Conservation (phyloP, 2,888 invertebrate species). For the Diachrysia chrysitis region DNA sequence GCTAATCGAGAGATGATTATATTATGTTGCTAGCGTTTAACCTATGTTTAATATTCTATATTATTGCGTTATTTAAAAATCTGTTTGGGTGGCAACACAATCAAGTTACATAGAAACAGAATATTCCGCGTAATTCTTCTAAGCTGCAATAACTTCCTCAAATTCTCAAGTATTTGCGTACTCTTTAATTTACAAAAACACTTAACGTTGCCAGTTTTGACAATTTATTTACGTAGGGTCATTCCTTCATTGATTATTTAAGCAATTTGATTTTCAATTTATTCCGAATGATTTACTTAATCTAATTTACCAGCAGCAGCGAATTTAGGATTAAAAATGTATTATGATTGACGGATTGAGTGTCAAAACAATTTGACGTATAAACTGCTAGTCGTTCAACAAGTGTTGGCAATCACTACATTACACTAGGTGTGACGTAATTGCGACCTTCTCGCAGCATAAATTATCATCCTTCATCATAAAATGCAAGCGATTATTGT, state of each 20-base stretch:
- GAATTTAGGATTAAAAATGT: not conserved
- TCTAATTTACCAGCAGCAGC: no score
- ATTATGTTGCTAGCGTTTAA: not conserved
- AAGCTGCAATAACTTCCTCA: conserved; percentile 15
- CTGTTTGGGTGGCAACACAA: conserved; percentile 6
- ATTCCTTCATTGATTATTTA: not conserved
- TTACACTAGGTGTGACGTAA: conserved; percentile 43
- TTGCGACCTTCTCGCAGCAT: conserved; percentile 42
- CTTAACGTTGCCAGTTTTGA: conserved; percentile 8
- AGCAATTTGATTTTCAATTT: conserved; percentile 7
- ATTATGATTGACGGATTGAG: conserved; percentile 13
- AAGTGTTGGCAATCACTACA: conserved; percentile 33
- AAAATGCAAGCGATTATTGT: conserved; percentile 44
- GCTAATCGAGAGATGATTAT: not conserved
- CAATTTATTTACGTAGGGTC: not conserved
- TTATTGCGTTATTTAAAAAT: not conserved
- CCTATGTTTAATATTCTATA: not conserved
- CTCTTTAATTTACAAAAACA: conserved; percentile 14
- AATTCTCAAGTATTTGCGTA: conserved; percentile 12
- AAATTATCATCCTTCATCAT: conserved; percentile 48
- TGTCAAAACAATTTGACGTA: conserved; percentile 35
- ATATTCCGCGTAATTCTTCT: conserved; percentile 3
- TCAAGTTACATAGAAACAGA: not conserved
- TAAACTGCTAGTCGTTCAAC: conserved; percentile 24
- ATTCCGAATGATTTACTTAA: not conserved